Evolutionary conservation across 2,797 vertebrate genomes (phyloP).

Genomic region (Tokudaia muenninki): DNA sequence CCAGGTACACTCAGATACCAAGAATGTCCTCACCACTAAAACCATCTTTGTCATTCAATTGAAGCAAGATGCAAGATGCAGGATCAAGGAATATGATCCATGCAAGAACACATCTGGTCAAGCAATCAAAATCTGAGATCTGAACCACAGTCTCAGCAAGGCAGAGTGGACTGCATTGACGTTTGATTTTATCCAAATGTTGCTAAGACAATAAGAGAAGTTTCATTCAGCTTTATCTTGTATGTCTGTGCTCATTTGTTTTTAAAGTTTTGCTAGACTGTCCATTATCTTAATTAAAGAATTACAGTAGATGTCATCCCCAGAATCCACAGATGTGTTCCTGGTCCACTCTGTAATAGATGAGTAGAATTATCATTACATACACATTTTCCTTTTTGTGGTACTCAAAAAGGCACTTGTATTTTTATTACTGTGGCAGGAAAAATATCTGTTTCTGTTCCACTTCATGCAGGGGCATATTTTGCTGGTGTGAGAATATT

Average conservation of each 20-base stretch:
- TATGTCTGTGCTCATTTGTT: not conserved
- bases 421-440: slow-evolving; percentile 88
- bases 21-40: slow-evolving; percentile 97
- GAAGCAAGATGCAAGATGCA: not conserved
- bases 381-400: slow-evolving; percentile 84
- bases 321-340: slow-evolving; percentile 83
- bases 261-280: slow-evolving; percentile 84
- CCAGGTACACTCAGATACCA: slow-evolving; percentile 95
- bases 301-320: slow-evolving; percentile 85
- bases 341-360: slow-evolving; percentile 87
- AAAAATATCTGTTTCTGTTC: slow-evolving; percentile 87
- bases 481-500: slow-evolving; percentile 91
- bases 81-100: not conserved
- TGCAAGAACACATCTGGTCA: not conserved
- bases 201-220: not conserved
- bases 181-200: not conserved
- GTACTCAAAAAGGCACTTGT: slow-evolving; percentile 86
- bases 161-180: not conserved
- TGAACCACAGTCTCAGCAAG: not conserved
- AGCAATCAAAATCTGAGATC: not conserved
- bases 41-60: slow-evolving; percentile 94
- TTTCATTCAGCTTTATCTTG: not conserved
- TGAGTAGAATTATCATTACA: slow-evolving; percentile 86
- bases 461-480: slow-evolving; percentile 88
- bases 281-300: slow-evolving; percentile 87